Base-by-base conservation (phyloP, 2,888 invertebrate genomes). In the Tuberolachnus salignus region DNA sequence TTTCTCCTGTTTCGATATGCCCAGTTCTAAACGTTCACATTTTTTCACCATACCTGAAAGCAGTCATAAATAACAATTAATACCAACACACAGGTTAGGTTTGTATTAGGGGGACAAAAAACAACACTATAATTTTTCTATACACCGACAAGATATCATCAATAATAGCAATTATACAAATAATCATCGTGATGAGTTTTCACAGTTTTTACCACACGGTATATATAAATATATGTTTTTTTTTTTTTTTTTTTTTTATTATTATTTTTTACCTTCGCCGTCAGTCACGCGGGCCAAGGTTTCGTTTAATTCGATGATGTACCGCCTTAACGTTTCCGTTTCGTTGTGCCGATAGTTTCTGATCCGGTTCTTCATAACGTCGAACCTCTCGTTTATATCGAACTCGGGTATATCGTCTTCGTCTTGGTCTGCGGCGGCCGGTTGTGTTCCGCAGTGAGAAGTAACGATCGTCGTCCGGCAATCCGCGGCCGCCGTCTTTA, bases 11-110 rank as follows among this genome's bases (percentile, higher is more conserved):
- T 85, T 84, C 61, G 85, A 84, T 11, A 85, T 83, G 49, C 83
- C 84, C 66, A 85, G 85, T 84, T 87, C 87, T 75, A 88, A 84
- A 71, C 85, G 84, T 83, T 87, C 87, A 88, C 88, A 87, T 84
- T 86, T 84, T 83, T 86, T 84, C 83, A 88, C 84, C 83, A 89
- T 83, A 84, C 87, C 87, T 88, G 85, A 70, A 85, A 84, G 64
- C 6, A 59, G 70, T 34, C 23, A 53, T 0, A 53, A 81, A 49
- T 70, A 61, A 69, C n/a, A 19, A 73, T 72, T 44, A 49, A 8
- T 19, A 42, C 21, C 34, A 34, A 34, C 6, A 34, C 34, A 3
- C 34, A 34, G 6, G 34, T 4, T 34, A 6, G 34, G 3, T 4
- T 34, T 34, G 34, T n/a, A n/a, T n/a, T n/a, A n/a, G n/a, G n/a